Evolutionary conservation across 2,888 invertebrate species (phyloP).

Genomic region (Pyrrhosoma nymphula): DNA sequence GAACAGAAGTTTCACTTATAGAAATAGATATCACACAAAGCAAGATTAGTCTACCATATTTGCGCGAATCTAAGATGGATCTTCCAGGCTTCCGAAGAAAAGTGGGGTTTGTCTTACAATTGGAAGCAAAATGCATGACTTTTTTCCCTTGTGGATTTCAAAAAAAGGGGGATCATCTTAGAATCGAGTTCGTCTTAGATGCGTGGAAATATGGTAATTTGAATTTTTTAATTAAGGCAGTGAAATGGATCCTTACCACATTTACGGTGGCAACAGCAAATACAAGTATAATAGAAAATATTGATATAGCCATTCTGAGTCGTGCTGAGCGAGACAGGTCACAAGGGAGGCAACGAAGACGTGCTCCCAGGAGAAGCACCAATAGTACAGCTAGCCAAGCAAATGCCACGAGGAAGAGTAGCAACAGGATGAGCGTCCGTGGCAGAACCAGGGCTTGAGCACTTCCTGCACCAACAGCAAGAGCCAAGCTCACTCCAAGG

Average conservation of each 20-base stretch:
- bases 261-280: slow-evolving; percentile 95
- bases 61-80: no score
- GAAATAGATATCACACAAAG: no score
- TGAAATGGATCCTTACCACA: slow-evolving; percentile 85
- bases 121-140: no score
- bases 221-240: no score
- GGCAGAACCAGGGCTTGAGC: slow-evolving; percentile 91
- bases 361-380: slow-evolving; percentile 90
- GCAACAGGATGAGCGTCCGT: slow-evolving; percentile 89
- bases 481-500: slow-evolving; percentile 87
- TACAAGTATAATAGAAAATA: slow-evolving; percentile 91
- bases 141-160: no score
- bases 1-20: no score
- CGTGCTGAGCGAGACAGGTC: slow-evolving; percentile 92
- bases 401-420: slow-evolving; percentile 93
- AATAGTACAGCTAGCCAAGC: slow-evolving; percentile 94
- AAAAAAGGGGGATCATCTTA: no score
- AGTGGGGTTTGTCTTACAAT: no score
- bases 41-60: no score
- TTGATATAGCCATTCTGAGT: slow-evolving; percentile 90
- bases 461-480: slow-evolving; percentile 87
- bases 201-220: no score
- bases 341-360: slow-evolving; percentile 91
- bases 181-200: no score
- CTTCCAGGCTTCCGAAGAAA: no score